Evolutionary conservation across 2,888 invertebrate genomes (phyloP).

Genomic region (Candidula unifasciata): DNA sequence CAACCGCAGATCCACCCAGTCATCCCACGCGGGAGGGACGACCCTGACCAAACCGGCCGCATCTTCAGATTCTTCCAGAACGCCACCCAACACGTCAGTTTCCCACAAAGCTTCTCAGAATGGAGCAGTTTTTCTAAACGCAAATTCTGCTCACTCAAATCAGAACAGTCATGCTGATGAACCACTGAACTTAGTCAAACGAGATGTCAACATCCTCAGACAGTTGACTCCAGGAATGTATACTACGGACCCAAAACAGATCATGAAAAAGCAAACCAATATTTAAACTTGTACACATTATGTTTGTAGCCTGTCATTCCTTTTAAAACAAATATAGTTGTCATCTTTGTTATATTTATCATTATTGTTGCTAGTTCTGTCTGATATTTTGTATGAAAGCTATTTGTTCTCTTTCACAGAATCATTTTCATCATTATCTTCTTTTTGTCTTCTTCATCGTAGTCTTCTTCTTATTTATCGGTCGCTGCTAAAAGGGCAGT

Average conservation of each 20-base stretch:
- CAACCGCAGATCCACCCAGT: neutral
- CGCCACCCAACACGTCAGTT: neutral
- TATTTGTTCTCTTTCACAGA: too few relatives aligned
- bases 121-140: neutral
- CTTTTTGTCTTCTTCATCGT: too few relatives aligned
- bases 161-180: slow-evolving; percentile 27
- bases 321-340: too few relatives aligned
- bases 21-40: neutral
- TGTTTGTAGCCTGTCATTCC: too few relatives aligned
- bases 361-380: too few relatives aligned
- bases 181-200: slow-evolving; percentile 44
- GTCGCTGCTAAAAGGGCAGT: too few relatives aligned
- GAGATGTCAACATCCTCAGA: slow-evolving; percentile 27
- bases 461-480: too few relatives aligned
- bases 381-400: too few relatives aligned
- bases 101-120: slow-evolving; percentile 19
- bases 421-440: too few relatives aligned
- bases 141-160: neutral
- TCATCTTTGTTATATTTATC: too few relatives aligned
- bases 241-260: neutral
- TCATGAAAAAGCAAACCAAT: too few relatives aligned
- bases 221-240: neutral
- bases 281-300: too few relatives aligned
- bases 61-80: neutral
- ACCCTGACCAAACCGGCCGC: neutral